Percentiles rank a stretch among this genome's conserved stretches.
Evolutionary conservation across 2,888 invertebrate species (phyloP).

Genomic region (Ernsta delagoae): DNA sequence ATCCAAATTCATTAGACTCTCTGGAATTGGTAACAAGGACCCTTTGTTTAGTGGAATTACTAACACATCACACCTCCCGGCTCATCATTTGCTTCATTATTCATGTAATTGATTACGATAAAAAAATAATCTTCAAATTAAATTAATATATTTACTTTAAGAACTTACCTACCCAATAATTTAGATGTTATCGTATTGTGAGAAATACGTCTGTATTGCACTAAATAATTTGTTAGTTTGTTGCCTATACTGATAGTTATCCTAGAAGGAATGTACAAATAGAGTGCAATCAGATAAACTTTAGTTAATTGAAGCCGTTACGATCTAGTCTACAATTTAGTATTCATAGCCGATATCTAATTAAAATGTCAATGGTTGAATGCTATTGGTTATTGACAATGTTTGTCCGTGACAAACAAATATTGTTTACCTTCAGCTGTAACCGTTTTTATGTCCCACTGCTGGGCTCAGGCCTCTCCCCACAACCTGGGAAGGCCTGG

Average conservation of each 20-base stretch:
- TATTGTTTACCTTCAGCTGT: too few species aligned
- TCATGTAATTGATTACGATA: too few species aligned
- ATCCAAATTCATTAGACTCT: too few species aligned
- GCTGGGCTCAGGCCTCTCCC: too few species aligned
- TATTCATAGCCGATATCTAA: constrained; percentile 23
- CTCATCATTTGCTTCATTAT: too few species aligned
- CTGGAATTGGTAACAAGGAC: too few species aligned
- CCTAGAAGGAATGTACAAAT: constrained; percentile 26
- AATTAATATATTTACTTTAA: too few species aligned
- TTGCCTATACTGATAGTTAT: constrained; percentile 26
- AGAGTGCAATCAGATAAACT: constrained; percentile 31
- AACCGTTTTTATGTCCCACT: too few species aligned
- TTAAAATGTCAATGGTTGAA: constrained; percentile 21
- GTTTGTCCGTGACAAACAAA: background rate
- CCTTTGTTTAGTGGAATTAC: too few species aligned
- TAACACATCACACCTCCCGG: too few species aligned
- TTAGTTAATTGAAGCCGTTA: constrained; percentile 32
- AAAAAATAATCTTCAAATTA: too few species aligned
- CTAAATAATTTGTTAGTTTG: constrained; percentile 30
- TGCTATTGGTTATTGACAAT: constrained; percentile 9
- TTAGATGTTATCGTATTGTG: constrained; percentile 21
- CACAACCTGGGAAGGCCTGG: too few species aligned
- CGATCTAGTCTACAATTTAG: constrained; percentile 5
- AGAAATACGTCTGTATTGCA: constrained; percentile 20
- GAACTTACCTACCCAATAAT: background rate